Evolutionary conservation across 2,797 vertebrate genomes (phyloP), one percentile per base, ranked within the genome.

Genomic region (Petrocephalus sullivani): DNA sequence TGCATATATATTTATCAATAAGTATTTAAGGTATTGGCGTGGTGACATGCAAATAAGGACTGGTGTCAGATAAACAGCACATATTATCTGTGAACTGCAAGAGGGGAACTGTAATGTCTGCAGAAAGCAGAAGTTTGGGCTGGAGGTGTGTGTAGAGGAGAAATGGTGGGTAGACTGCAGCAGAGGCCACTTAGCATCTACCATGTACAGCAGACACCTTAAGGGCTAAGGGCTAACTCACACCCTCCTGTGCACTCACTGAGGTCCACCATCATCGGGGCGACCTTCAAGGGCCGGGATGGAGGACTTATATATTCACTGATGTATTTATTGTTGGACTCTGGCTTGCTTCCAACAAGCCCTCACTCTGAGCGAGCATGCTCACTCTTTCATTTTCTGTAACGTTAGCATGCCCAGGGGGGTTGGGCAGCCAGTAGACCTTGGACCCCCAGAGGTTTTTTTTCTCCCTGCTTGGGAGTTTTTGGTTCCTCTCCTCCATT

Each of bases 61-160:
- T 2, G 37, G 21, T 64, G 23, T 85, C 0, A 16, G 82, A 21
- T 56, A 54, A 54, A 57, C 3, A 85, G 56, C 49, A 54, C n/a
- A n/a, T 82, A 28, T 88, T 23, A 85, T 28, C 61, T 56, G n/a
- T 41, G 58, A 51, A 51, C 60, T 9, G 37, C 71, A 46, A 57
- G 51, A 57, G 75, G 28, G 88, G 88, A 87, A 87, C 85, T 87
- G 51, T 3, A 89, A 58, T 86, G 21, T n/a, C n/a, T 28, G 3
- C 71, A 41, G 88, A 82, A 87, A 87, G 88, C 41, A 89, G 88
- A 89, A 89, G 60, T 10, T 60, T 49, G 46, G 21, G 53, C 10
- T 41, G 8, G 41, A 21, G 58, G 58, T 64, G 37, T 23, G 58
- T 56, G 8, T 28, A 86, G 28, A 19, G 23, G 61, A 56, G 58